Evolutionary conservation across 2,888 invertebrate genomes (phyloP).

Genomic region (Melangyna quadrimaculata): DNA sequence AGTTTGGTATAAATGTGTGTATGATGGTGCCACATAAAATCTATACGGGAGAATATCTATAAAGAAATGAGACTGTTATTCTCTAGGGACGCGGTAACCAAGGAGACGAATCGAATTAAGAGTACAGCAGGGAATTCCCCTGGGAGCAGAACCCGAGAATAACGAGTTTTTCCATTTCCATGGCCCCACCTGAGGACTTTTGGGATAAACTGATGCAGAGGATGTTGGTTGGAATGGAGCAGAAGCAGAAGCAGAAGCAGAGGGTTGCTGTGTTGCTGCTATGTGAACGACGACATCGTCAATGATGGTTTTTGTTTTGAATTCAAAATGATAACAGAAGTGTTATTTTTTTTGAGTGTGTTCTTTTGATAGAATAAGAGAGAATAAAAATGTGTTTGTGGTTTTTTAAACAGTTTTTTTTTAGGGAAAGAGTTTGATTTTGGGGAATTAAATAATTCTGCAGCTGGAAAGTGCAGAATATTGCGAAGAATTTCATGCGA

Average conservation of each 20-base stretch:
- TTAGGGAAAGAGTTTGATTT: background rate
- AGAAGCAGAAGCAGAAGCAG: no score
- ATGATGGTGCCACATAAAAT: constrained; percentile 60
- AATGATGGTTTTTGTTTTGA: constrained; percentile 59
- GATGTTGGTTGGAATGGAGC: constrained; percentile 29
- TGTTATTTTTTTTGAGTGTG: constrained; percentile 5
- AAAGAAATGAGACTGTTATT: constrained; percentile 72
- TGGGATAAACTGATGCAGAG: constrained; percentile 72
- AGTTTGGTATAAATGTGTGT: constrained; percentile 15
- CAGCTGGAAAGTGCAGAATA: constrained; percentile 5
- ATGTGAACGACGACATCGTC: constrained; percentile 54
- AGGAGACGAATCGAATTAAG: constrained; percentile 81
- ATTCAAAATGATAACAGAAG: constrained; percentile 65
- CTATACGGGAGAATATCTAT: constrained; percentile 67
- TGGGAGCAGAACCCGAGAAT: constrained; percentile 72
- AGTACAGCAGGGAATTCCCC: constrained; percentile 75
- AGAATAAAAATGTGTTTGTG: constrained; percentile 21
- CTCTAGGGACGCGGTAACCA: constrained; percentile 76
- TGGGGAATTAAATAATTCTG: background rate
- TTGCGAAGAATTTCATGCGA: constrained; percentile 26
- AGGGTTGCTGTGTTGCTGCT: constrained; percentile 53
- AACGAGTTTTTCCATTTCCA: constrained; percentile 71
- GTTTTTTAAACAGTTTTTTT: constrained; percentile 27
- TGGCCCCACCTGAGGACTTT: constrained; percentile 68
- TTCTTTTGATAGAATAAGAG: constrained; percentile 42